phyloP scores from a whole-genome alignment of 2,113 vertebrate species.

The Pyrgilauda ruficollis region DNA sequence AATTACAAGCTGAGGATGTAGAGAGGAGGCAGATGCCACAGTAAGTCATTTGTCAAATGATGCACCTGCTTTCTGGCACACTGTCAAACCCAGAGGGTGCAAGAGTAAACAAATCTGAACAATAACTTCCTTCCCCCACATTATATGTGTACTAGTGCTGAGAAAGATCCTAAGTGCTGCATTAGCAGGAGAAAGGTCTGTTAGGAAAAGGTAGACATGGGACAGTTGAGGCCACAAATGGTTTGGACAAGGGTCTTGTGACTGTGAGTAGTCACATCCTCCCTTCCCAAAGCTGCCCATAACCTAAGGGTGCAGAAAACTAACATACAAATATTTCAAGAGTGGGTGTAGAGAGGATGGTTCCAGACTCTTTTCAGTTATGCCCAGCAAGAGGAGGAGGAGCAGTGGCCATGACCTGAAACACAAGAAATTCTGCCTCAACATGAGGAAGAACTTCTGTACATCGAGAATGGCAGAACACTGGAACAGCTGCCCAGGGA shows the following conservation, averaged over 20 bases:
- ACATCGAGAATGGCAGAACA: background rate
- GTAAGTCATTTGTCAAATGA: background rate
- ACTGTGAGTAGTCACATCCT: background rate
- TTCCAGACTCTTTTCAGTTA: background rate
- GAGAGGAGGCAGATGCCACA: background rate
- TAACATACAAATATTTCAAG: background rate
- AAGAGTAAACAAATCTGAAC: background rate
- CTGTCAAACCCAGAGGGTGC: background rate
- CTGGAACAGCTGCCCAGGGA: background rate
- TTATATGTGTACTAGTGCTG: background rate
- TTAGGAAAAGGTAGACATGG: background rate
- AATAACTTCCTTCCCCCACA: background rate
- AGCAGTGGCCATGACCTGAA: background rate
- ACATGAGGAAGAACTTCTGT: background rate
- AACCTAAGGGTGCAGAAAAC: background rate
- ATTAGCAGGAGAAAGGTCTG: background rate
- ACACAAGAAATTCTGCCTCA: background rate
- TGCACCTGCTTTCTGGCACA: slow-evolving; percentile 1
- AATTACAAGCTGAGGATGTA: background rate
- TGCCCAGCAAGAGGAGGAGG: background rate
- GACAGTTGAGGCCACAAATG: background rate
- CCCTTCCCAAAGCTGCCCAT: background rate
- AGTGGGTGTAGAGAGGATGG: background rate
- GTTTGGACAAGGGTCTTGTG: background rate
- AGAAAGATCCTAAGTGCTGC: background rate